These are phyloP conservation scores for Tyto alba DNA, from an alignment of 2,113 vertebrate genomes.

Conservation along the genomic window DNA sequence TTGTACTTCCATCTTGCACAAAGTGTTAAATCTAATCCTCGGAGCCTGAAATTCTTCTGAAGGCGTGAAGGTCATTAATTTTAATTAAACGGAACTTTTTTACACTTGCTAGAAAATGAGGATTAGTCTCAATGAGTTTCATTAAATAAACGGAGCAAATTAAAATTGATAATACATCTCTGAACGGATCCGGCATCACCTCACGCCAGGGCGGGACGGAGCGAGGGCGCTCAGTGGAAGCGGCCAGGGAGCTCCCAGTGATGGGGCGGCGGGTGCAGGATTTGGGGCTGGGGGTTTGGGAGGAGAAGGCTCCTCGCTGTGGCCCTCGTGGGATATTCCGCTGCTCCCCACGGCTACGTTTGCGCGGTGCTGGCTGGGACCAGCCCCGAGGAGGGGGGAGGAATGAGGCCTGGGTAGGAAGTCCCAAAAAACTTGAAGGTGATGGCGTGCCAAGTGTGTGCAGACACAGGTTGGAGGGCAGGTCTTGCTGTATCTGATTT, in stretches of 20 bases:
- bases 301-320: not conserved
- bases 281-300: not conserved
- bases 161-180: conserved; percentile 55
- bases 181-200: conserved; percentile 9
- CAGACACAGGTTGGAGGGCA: not conserved
- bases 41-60: conserved; percentile 53
- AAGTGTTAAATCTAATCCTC: conserved; percentile 49
- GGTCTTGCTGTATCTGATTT: not conserved
- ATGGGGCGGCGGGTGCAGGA: accelerated
- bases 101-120: conserved; percentile 56
- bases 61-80: conserved; percentile 68
- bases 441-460: not conserved
- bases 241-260: not conserved
- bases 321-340: accelerated
- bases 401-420: accelerated
- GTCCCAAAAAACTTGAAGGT: too few relatives aligned
- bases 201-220: not conserved
- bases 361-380: accelerated
- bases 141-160: conserved; percentile 72
- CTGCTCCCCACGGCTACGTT: not conserved
- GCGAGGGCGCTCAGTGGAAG: not conserved
- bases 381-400: accelerated
- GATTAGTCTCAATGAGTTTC: conserved; percentile 65
- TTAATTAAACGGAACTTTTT: conserved; percentile 67
- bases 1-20: not conserved